Evolutionary conservation across 92 coral and sea anemone genomes (phyloP), one percentile per base, ranked within the genome.

Genomic region (Epizoanthus ramosus): DNA sequence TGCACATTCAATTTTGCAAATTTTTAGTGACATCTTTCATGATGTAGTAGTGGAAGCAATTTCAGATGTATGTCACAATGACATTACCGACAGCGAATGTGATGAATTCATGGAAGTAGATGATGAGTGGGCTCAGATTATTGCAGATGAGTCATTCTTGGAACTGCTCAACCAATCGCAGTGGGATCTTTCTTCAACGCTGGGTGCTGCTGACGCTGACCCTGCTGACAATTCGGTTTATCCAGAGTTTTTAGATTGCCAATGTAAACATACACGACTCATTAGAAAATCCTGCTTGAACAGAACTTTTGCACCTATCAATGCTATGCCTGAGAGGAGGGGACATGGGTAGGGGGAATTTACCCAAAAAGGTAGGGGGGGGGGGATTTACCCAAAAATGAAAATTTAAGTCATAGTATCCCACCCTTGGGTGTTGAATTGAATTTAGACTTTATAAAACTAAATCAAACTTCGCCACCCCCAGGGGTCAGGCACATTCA

Each of bases 71-170:
- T 63, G 45, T 57, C 41, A 60, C 17, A 35, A 8, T 18, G 84
- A 80, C 22, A 64, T 37, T 10, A 54, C 71, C 3, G 84, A 68
- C 71, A 75, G 80, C 5, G 84, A 88, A 3, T 76, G 73, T 41
- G 90, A 87, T 7, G 54, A 64, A 37, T 53, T 75, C 31, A 73
- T 60, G 18, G 31, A 31, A 15, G 68, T 54, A 23, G 72, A 52
- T 74, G 84, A 74, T 45, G 82, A 81, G 22, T 86, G 85, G 89
- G 82, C 16, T 37, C 74, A 35, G 17, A 37, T 86, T 56, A 50
- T 80, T 4, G 50, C 58, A 71, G 90, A 86, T 22, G 45, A 69
- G 54, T 80, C 86, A 1, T 86, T 86, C 75, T 63, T 86, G 68
- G 75, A 74, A 3, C 67, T 86, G 56, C 61, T 86, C 57, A 41